These are phyloP conservation scores for Campoletis sonorensis DNA, from an alignment of 1,140 invertebrate species.

Conservation along the genomic window DNA sequence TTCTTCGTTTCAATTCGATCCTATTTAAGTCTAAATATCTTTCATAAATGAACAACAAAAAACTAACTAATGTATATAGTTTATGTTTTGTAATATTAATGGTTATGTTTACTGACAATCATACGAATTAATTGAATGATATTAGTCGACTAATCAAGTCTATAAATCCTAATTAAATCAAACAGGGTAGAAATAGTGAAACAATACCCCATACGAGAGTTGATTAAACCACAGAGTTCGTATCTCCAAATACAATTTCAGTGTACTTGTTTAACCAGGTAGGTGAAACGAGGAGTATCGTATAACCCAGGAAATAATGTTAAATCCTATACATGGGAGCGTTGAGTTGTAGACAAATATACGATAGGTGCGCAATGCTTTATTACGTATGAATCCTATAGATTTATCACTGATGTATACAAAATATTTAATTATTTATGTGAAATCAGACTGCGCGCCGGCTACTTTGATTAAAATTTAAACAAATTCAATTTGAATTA, in stretches of 20 bases:
- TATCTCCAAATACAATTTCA: constrained; percentile 23
- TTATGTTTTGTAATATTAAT: neutral
- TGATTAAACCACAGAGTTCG: constrained; percentile 28
- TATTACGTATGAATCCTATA: neutral
- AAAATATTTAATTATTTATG: too few relatives aligned
- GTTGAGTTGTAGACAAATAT: too few relatives aligned
- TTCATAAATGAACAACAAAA: neutral
- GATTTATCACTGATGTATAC: too few relatives aligned
- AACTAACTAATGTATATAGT: neutral
- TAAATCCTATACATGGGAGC: neutral
- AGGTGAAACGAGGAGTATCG: neutral
- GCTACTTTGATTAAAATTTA: too few relatives aligned
- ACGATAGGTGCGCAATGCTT: neutral
- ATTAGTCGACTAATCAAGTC: constrained; percentile 25
- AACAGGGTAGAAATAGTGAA: neutral
- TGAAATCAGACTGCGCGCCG: too few relatives aligned
- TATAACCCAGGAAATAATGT: neutral
- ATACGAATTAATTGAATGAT: constrained; percentile 27
- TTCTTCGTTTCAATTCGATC: too few relatives aligned
- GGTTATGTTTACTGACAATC: neutral
- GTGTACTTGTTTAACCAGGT: constrained; percentile 4
- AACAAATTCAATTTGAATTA: too few relatives aligned
- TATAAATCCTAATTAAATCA: constrained; percentile 35
- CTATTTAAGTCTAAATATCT: too few relatives aligned
- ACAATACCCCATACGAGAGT: constrained; percentile 17